Evolutionary conservation across 2,797 vertebrate species (phyloP).

Genomic region (Protonibea diacanthus): DNA sequence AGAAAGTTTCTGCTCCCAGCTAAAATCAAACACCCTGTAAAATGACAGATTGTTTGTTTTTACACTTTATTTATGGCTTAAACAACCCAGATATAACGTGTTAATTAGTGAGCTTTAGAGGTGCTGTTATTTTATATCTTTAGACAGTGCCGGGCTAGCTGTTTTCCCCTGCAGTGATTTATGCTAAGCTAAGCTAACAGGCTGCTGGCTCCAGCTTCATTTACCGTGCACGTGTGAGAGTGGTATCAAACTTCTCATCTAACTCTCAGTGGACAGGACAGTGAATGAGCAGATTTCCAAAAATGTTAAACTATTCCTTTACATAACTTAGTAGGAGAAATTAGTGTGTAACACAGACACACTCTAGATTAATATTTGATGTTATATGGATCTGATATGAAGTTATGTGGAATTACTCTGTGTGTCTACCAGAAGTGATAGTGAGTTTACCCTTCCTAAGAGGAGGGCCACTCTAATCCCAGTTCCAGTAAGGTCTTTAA

Average conservation of each 20-base stretch:
- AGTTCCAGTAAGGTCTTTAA: constrained; percentile 71
- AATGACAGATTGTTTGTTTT: constrained; percentile 19
- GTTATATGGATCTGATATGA: background rate
- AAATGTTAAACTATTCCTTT: background rate
- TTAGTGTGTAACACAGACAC: background rate
- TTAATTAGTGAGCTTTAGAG: constrained; percentile 25
- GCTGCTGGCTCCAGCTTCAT: background rate
- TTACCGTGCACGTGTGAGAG: background rate
- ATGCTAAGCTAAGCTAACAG: constrained; percentile 32
- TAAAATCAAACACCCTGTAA: background rate
- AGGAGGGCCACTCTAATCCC: constrained; percentile 27
- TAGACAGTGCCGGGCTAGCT: background rate
- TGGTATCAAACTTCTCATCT: background rate
- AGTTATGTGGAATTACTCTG: background rate
- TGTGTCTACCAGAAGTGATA: constrained; percentile 22
- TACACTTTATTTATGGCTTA: constrained; percentile 2
- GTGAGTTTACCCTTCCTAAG: constrained; percentile 40
- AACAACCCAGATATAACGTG: constrained; percentile 10
- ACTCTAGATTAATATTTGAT: constrained; percentile 2
- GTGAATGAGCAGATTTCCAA: background rate
- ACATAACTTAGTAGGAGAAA: background rate
- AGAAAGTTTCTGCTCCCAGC: background rate
- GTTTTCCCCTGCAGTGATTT: constrained; percentile 13
- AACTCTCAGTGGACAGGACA: background rate
- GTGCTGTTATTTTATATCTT: constrained; percentile 7